Base-by-base conservation (phyloP, 2,888 invertebrate species). In the Keiferia lycopersicella region DNA sequence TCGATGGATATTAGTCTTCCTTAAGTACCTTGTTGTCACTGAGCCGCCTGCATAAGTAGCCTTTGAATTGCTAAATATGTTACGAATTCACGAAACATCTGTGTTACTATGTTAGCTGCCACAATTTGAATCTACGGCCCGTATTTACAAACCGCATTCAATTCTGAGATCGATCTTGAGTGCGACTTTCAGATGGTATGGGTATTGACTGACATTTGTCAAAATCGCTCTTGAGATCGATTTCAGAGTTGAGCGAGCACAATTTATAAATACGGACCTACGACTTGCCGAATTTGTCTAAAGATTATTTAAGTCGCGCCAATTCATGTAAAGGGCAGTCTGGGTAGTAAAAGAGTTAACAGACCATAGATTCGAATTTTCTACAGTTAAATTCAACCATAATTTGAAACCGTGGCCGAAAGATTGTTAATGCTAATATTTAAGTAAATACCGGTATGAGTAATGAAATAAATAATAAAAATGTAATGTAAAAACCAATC, bases 321-420 rank as follows among this genome's bases (percentile, higher is more conserved):
- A 14, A 41, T 41, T 3, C 14, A 41, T 3, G 20, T 22, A 20
- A 51, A 26, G 11, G 18, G 50, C 18, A 12, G 2, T 11, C 12
- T 22, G 14, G 10, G 51, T 26, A 22, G 22, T 10, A 1, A 53
- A 14, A 8, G n/a, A 34, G 34, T 56, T 56, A 34, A 34, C 16
- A 4, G 8, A 61, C 71, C 67, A 72, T 76, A 71, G 71, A 73
- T 71, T 70, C 59, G 63, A n/a, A n/a, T n/a, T n/a, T n/a, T n/a
- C n/a, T n/a, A n/a, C n/a, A 56, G 34, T 56, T 1, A 56, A n/a
- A 7, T 26, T 56, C 34, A 14, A 11, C n/a, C 16, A 30, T 4
- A 56, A 56, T n/a, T 53, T 34, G 34, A n/a, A 6, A 14, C 34
- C 34, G 34, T 56, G 34, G 22, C 4, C 16, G n/a, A 30, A 34